Conservation (phyloP, 1,140 invertebrate species). For the Periplaneta americana region DNA sequence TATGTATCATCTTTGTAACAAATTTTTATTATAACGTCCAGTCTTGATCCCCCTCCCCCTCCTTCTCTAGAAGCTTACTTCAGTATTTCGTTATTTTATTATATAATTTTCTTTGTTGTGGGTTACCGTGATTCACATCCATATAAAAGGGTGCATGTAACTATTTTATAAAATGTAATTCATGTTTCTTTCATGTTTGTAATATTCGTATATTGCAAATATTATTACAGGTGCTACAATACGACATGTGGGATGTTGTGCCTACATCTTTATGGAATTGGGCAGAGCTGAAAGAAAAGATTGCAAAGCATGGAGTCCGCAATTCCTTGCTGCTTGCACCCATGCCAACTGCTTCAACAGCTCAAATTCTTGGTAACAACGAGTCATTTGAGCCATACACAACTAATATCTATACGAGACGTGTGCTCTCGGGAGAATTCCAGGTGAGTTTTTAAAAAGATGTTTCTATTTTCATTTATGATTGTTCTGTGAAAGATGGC, state of each 20-base stretch:
- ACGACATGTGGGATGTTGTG: constrained; percentile 96
- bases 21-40: too few species aligned
- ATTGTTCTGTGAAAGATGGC: too few species aligned
- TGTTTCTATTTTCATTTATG: neutral
- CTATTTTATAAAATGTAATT: neutral
- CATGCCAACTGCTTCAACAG: constrained; percentile 99
- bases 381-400: constrained; percentile 98
- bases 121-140: too few species aligned
- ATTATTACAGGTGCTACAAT: constrained; percentile 73
- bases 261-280: constrained; percentile 90
- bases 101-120: too few species aligned
- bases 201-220: neutral
- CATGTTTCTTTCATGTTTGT: neutral
- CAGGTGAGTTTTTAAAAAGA: constrained; percentile 40
- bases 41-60: too few species aligned
- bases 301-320: constrained; percentile 84
- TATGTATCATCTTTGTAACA: too few species aligned
- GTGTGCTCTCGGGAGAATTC: constrained; percentile 89
- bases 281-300: constrained; percentile 76
- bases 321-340: constrained; percentile 95
- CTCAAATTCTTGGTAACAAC: constrained; percentile 98
- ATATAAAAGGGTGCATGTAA: too few species aligned
- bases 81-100: too few species aligned
- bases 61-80: too few species aligned
- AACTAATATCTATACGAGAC: constrained; percentile 91